These are phyloP conservation scores for Platycercus adscitus DNA, from an alignment of 2,113 vertebrate species.

Conservation along the genomic window DNA sequence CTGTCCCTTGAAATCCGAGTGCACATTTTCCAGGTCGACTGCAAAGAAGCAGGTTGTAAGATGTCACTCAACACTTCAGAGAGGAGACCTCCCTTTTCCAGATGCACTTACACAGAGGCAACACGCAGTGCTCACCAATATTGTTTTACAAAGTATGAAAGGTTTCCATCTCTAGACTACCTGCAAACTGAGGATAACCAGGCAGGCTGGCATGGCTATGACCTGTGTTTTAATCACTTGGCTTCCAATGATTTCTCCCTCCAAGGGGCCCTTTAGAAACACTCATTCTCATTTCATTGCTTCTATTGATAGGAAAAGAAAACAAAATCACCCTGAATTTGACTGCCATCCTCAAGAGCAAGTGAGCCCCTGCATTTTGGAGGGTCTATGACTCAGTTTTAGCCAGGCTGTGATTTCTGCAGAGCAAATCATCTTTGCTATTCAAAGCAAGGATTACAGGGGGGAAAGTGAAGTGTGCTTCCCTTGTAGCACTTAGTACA, in stretches of 20 bases:
- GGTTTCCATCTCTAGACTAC: background rate
- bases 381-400: background rate
- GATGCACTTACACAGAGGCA: background rate
- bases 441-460: background rate
- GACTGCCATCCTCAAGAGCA: background rate
- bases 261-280: background rate
- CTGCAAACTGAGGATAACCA: background rate
- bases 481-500: background rate
- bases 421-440: background rate
- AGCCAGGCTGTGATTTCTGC: background rate
- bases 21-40: background rate
- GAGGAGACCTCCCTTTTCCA: constrained; percentile 11
- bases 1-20: background rate
- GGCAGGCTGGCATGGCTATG: background rate
- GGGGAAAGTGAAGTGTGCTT: background rate
- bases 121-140: background rate
- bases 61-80: background rate
- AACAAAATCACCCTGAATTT: background rate
- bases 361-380: background rate
- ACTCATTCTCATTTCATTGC: background rate
- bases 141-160: background rate
- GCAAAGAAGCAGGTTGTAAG: background rate
- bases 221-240: background rate
- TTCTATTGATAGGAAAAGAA: background rate
- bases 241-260: background rate